These are phyloP conservation scores for Patella ulyssiponensis DNA, from an alignment of 2,888 invertebrate genomes.

Conservation along the genomic window DNA sequence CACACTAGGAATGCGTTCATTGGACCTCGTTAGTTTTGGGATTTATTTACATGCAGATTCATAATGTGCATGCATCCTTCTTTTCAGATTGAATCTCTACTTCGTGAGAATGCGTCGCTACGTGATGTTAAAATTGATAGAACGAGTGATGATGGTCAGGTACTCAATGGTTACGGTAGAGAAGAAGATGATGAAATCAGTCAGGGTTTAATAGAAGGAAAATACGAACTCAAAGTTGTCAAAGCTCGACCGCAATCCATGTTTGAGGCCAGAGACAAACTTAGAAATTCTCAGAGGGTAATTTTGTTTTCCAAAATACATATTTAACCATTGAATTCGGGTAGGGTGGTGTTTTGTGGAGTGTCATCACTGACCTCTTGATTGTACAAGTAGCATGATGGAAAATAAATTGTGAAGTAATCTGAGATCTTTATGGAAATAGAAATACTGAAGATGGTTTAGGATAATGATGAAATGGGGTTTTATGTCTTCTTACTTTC, in stretches of 20 bases:
- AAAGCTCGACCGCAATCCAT: slow-evolving; percentile 66
- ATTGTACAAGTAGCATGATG: no score
- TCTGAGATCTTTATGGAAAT: no score
- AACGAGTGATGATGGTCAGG: slow-evolving; percentile 34
- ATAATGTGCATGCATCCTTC: no score
- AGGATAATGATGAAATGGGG: no score
- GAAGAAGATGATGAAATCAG: slow-evolving; percentile 25
- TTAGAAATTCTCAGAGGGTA: slow-evolving; percentile 48
- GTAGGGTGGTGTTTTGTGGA: not conserved
- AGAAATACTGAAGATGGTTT: no score
- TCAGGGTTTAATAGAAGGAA: not conserved
- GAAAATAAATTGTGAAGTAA: no score
- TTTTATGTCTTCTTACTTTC: no score
- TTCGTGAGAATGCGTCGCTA: slow-evolving; percentile 77
- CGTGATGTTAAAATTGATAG: slow-evolving; percentile 13
- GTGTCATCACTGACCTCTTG: no score
- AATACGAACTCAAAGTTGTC: slow-evolving; percentile 16
- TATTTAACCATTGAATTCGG: not conserved
- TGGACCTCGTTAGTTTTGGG: no score
- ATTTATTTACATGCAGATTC: no score
- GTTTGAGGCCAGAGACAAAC: slow-evolving; percentile 69
- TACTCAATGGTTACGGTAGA: slow-evolving; percentile 41
- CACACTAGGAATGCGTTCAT: no score
- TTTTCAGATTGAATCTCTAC: not conserved
- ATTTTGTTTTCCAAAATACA: slow-evolving; percentile 7